Percentiles rank a stretch among this genome's conserved stretches.
These are phyloP conservation scores for Spialia ferax DNA, from an alignment of 2,888 invertebrate genomes.

Conservation along the genomic window DNA sequence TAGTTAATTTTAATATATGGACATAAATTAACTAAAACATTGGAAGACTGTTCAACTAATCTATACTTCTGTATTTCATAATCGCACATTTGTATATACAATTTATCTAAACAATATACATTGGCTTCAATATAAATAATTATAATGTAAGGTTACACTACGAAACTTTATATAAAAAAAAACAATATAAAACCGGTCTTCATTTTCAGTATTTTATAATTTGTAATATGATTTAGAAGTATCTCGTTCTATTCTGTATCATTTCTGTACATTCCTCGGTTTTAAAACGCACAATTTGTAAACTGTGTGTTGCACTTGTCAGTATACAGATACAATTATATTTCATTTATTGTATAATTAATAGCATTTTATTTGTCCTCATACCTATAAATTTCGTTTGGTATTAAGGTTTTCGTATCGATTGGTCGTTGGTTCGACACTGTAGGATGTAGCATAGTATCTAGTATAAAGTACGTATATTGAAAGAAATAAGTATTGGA, in stretches of 20 bases:
- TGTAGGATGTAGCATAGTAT: neutral
- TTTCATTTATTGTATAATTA: neutral
- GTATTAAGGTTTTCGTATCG: neutral
- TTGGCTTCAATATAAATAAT: constrained; percentile 4
- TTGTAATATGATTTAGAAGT: neutral
- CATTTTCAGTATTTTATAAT: neutral
- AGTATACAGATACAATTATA: neutral
- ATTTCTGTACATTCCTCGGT: constrained; percentile 2
- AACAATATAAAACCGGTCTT: neutral
- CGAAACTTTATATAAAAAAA: neutral
- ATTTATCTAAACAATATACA: neutral
- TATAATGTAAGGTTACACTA: neutral
- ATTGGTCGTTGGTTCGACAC: neutral
- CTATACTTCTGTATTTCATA: constrained; percentile 4
- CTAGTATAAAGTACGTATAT: neutral
- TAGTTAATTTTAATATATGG: neutral
- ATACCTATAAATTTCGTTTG: neutral
- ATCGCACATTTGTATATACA: neutral
- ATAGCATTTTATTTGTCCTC: neutral
- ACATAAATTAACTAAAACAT: neutral
- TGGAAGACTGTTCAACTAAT: constrained; percentile 12
- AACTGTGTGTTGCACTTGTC: constrained; percentile 4
- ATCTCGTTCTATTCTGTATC: neutral
- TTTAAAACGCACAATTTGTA: neutral
- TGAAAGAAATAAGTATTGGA: too few species aligned